Percentiles rank a stretch among this genome's conserved stretches.
phyloP scores from a whole-genome alignment of 2,888 invertebrate species.

The Branchellion lobata region DNA sequence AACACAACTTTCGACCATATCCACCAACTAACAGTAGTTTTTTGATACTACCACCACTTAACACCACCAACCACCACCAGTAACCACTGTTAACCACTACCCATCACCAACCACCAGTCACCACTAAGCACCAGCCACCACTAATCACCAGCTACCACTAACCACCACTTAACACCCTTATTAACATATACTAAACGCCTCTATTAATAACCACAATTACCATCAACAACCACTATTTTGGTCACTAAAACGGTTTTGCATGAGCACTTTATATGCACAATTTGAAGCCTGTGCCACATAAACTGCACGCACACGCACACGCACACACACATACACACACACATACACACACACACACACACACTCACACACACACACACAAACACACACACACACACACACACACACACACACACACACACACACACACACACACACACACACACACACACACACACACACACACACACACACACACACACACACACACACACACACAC shows the following conservation, averaged over 20 bases:
- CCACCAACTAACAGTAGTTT: too few species aligned
- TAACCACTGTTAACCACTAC: neutral
- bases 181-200: neutral
- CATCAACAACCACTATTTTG: too few species aligned
- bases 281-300: too few species aligned
- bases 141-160: neutral
- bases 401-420: neutral
- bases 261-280: too few species aligned
- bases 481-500: too few species aligned
- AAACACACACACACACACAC: neutral
- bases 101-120: neutral
- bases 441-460: neutral
- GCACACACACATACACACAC: conserved; percentile 2
- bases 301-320: neutral
- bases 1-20: too few species aligned
- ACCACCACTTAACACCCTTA: neutral
- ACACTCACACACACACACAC: neutral
- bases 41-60: too few species aligned
- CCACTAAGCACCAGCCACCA: neutral
- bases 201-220: neutral
- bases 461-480: too few species aligned
- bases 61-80: too few species aligned
- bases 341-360: conserved; percentile 14
- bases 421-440: neutral
- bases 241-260: too few species aligned